Evolutionary conservation across 2,113 vertebrate species (phyloP).

Genomic region (Cyanoramphus novaezelandiae): DNA sequence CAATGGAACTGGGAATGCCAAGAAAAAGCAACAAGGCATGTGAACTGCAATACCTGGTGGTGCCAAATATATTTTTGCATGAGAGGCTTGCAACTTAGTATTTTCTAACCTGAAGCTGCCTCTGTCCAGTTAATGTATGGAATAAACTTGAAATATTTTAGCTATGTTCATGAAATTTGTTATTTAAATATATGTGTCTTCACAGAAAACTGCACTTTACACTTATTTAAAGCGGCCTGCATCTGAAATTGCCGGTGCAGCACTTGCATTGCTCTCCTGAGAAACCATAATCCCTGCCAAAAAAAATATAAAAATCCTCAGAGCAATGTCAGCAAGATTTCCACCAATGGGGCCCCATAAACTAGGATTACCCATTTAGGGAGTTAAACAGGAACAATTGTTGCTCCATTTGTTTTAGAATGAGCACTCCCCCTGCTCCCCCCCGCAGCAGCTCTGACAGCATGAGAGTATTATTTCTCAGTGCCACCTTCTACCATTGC

Average conservation of each 20-base stretch:
- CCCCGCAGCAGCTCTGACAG: neutral
- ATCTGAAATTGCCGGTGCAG: accelerated
- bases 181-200: neutral
- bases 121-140: neutral
- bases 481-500: slow-evolving; percentile 23
- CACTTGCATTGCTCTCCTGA: neutral
- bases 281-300: neutral
- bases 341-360: neutral
- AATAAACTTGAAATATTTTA: neutral
- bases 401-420: slow-evolving; percentile 55
- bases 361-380: slow-evolving; percentile 51
- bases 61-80: neutral
- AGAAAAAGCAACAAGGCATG: neutral
- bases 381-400: slow-evolving; percentile 48
- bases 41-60: neutral
- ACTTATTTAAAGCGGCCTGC: neutral
- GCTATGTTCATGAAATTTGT: neutral
- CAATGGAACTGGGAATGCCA: neutral
- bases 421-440: accelerated
- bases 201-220: neutral
- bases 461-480: slow-evolving; percentile 27
- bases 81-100: neutral
- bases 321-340: neutral
- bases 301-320: neutral
- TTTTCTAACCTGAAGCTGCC: neutral